Evolutionary conservation across 64 coral and sea anemone species (phyloP).

Genomic region (Dendrophyllia cribrosa): DNA sequence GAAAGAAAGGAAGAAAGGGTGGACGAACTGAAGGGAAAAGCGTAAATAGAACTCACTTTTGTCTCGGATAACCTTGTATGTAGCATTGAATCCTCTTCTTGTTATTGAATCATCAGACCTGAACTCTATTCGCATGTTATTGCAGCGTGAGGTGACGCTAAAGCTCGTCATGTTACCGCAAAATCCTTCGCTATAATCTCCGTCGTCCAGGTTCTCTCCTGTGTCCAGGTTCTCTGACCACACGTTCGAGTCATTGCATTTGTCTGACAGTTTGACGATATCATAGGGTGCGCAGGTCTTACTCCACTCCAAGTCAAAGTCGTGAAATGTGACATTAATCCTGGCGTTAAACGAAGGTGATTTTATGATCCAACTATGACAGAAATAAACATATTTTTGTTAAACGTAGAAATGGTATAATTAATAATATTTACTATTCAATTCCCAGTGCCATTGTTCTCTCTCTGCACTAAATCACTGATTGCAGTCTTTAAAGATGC

Average conservation of each 20-base stretch:
- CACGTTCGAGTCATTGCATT: constrained; percentile 22
- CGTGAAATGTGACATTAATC: constrained; percentile 68
- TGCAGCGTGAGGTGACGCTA: constrained; percentile 72
- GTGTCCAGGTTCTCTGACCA: constrained; percentile 25
- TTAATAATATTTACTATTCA: too few species aligned
- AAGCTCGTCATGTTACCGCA: constrained; percentile 72
- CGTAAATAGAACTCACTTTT: constrained; percentile 30
- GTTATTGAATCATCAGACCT: constrained; percentile 74
- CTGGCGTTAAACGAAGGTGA: not conserved
- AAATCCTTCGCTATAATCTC: constrained; percentile 25
- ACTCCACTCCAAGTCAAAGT: constrained; percentile 86
- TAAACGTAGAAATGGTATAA: too few species aligned
- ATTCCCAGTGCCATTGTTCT: too few species aligned
- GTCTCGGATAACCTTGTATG: constrained; percentile 51
- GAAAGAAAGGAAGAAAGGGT: not conserved
- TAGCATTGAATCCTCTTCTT: constrained; percentile 76
- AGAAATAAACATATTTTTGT: not conserved
- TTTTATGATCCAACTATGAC: constrained; percentile 34
- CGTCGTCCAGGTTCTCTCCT: not conserved
- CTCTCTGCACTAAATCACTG: too few species aligned
- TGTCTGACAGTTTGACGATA: constrained; percentile 55
- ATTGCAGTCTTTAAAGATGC: too few species aligned
- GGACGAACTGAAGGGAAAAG: not conserved
- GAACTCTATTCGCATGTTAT: constrained; percentile 56
- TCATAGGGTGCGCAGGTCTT: constrained; percentile 84